These are phyloP conservation scores for Spinibarbus caldwelli DNA, from an alignment of 2,797 vertebrate species.

Conservation along the genomic window DNA sequence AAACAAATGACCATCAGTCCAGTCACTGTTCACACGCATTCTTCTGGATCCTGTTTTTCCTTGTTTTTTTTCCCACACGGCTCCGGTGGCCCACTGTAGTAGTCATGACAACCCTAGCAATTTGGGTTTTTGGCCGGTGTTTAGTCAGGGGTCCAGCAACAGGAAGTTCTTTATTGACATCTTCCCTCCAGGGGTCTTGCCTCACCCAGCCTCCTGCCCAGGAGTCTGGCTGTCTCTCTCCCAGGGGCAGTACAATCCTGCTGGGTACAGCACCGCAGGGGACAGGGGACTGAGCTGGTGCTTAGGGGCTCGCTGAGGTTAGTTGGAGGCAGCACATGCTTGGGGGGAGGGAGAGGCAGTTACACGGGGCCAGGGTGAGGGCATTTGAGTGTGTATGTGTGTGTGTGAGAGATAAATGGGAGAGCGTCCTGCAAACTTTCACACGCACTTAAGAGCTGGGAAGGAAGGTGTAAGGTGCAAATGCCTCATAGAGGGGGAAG, in stretches of 20 bases:
- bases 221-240: conserved; percentile 35
- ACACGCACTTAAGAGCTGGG: conserved; percentile 26
- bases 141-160: conserved; percentile 64
- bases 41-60: conserved; percentile 39
- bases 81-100: conserved; percentile 42
- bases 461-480: conserved; percentile 31
- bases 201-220: conserved; percentile 48
- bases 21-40: conserved; percentile 58
- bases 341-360: conserved; percentile 14
- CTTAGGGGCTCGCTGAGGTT: conserved; percentile 14
- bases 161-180: conserved; percentile 72
- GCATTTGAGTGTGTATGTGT: conserved; percentile 8
- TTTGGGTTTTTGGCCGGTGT: conserved; percentile 56
- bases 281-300: conserved; percentile 17
- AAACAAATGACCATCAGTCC: conserved; percentile 36
- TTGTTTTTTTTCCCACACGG: conserved; percentile 2
- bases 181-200: conserved; percentile 53
- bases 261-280: conserved; percentile 19
- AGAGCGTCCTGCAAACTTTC: conserved; percentile 7
- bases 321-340: conserved; percentile 32
- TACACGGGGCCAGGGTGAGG: background rate
- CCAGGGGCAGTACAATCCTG: conserved; percentile 30
- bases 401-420: conserved; percentile 15
- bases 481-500: conserved; percentile 30
- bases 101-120: conserved; percentile 64